Percentiles rank a stretch among this genome's conserved stretches.
These are phyloP conservation scores for Proisotoma minuta DNA, from an alignment of 2,888 invertebrate species.

Conservation along the genomic window DNA sequence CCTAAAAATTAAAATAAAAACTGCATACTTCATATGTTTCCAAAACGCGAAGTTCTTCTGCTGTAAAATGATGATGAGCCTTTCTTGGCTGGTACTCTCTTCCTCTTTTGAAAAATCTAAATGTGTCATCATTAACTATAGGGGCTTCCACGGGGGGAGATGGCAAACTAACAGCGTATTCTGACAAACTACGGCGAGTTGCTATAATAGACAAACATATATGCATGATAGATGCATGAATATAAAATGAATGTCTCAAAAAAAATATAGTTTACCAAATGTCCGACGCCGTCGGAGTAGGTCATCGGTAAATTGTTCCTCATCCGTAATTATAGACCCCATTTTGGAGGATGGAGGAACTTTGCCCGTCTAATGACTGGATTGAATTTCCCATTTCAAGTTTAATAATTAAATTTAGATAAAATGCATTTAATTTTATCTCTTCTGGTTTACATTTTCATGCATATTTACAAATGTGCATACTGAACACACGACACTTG, in stretches of 20 bases:
- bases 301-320: no score
- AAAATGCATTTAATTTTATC: no score
- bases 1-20: no score
- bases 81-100: slow-evolving; percentile 51
- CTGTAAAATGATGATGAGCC: slow-evolving; percentile 51
- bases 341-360: no score
- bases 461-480: not conserved
- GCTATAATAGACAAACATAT: not conserved
- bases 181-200: slow-evolving; percentile 38
- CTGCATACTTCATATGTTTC: slow-evolving; percentile 51
- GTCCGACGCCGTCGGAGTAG: slow-evolving; percentile 22
- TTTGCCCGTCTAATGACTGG: no score
- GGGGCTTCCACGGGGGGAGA: slow-evolving; percentile 39
- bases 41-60: slow-evolving; percentile 50
- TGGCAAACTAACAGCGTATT: slow-evolving; percentile 44
- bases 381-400: no score
- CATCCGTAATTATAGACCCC: no score
- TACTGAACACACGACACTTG: not conserved
- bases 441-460: not conserved
- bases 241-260: not conserved
- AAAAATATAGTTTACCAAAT: slow-evolving; percentile 22
- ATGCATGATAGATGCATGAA: not conserved
- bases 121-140: slow-evolving; percentile 41
- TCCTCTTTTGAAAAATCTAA: slow-evolving; percentile 47
- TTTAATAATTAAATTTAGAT: no score